These are phyloP conservation scores for Pomacea canaliculata DNA, from an alignment of 2,888 invertebrate genomes.

Conservation along the genomic window DNA sequence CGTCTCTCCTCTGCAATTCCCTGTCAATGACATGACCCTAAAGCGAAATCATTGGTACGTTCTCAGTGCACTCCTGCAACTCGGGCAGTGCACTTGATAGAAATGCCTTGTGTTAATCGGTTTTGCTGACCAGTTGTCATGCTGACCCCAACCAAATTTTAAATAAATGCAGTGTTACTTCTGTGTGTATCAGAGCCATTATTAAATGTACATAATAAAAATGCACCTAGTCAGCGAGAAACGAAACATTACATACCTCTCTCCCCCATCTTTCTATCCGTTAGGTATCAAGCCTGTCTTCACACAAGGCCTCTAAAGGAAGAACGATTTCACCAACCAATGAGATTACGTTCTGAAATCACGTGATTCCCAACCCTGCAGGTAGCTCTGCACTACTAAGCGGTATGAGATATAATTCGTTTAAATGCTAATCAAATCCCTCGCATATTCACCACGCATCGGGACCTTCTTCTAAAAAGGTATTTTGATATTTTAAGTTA, in stretches of 20 bases:
- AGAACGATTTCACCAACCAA: conserved; percentile 23
- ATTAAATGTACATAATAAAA: too few relatives aligned
- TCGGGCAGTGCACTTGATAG: too few relatives aligned
- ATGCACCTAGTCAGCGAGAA: too few relatives aligned
- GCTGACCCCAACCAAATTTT: too few relatives aligned
- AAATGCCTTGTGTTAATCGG: too few relatives aligned
- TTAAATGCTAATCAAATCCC: too few relatives aligned
- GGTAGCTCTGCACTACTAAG: conserved; percentile 3
- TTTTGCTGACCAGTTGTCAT: too few relatives aligned
- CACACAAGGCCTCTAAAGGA: conserved; percentile 19
- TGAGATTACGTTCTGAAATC: conserved; percentile 9
- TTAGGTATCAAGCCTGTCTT: conserved; percentile 6
- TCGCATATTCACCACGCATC: too few relatives aligned
- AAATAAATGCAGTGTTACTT: too few relatives aligned
- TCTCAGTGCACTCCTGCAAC: too few relatives aligned
- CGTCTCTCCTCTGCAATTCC: neutral
- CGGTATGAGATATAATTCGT: neutral
- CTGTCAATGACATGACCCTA: conserved; percentile 2
- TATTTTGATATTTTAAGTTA: neutral
- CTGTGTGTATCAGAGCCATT: too few relatives aligned
- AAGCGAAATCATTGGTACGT: too few relatives aligned
- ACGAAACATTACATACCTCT: conserved; percentile 24
- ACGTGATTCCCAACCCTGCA: conserved; percentile 5
- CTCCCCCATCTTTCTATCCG: conserved; percentile 32
- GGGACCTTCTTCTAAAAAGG: neutral